Evolutionary conservation across 1,140 invertebrate genomes (phyloP), one percentile per base, ranked within the genome.

Genomic region (Cydia splendana): DNA sequence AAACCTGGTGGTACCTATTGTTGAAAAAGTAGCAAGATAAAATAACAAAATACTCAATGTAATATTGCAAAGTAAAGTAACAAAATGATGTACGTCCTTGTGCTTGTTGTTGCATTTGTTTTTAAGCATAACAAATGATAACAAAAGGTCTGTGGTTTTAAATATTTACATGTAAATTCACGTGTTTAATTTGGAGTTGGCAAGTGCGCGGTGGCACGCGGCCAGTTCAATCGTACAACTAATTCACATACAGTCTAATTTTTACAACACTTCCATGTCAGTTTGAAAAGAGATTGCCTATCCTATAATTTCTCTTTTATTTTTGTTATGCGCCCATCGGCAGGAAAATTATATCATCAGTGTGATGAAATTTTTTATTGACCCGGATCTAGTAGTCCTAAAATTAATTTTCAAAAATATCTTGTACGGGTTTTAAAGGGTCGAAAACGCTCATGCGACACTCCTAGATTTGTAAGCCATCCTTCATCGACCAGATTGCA

Each of bases 181-280:
- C n/a, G 57, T 62, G 57, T 62, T 62, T 62, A 62, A 62, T 62
- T 62, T 62, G 57, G 57, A 62, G 57, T 62, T 62, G 57, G 57
- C 57, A 62, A 62, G 57, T 62, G 20, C 57, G 18, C 57, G 57
- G 7, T 62, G 57, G 57, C 57, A 24, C 20, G 20, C 20, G 20
- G 57, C 57, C 57, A 62, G 20, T 24, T 62, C 57, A 62, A 62
- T 62, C 18, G 18, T 62, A 62, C 24, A 62, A 62, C 53, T 18
- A 62, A 62, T 62, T 62, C n/a, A 24, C 57, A 24, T 62, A 24
- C 7, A 62, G 57, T 24, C 57, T 62, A 12, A 24, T 62, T 62
- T 62, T 62, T 24, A 62, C 57, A 62, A 0, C 7, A 20, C 18
- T 24, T 62, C 20, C 9, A 62, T 62, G 53, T 62, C 6, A n/a